Evolutionary conservation across 2,888 invertebrate species (phyloP), one percentile per base, ranked within the genome.

Genomic region (Meliscaeva auricollis): DNA sequence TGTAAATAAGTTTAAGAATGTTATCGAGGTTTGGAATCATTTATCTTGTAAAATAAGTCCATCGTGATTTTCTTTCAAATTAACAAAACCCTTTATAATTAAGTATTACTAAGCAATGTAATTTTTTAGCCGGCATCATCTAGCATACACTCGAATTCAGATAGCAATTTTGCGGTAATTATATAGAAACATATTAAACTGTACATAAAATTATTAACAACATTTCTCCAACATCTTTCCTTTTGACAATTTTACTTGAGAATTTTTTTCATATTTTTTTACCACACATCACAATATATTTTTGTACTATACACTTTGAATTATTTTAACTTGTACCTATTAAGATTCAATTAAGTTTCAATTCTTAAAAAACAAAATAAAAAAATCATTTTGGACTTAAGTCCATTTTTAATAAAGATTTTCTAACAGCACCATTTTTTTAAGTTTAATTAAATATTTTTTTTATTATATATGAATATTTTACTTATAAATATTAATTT

Each of bases 131-230:
- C 80, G 60, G 64, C 85, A 64, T 72, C 54, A 48, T 38, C 46
- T 32, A 64, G 46, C 77, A 64, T 62, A 56, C 76, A 52, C 11
- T 73, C 62, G 56, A 56, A 76, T 44, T 73, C 62, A 32, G 85
- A 85, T 85, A 62, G 72, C 85, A 81, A 73, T 46, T 85, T 85
- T 77, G 81, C 72, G 85, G 85, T 85, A 85, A 85, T 52, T 85
- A 81, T 84, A 69, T 56, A 66, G 41, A 62, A n/a, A n/a, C n/a
- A n/a, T n/a, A 50, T 35, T 32, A 17, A 58, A 56, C 38, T 70
- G 20, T 73, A 83, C 73, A 83, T 68, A 41, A 66, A 32, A 30
- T 62, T 41, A 72, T 76, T 73, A 46, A 46, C 77, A 74, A 64
- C 56, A 77, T 73, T 82, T 72, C 66, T 77, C 32, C 32, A 48